These are phyloP conservation scores for Ceratina australensis DNA, from an alignment of 1,140 invertebrate genomes.

Conservation along the genomic window DNA sequence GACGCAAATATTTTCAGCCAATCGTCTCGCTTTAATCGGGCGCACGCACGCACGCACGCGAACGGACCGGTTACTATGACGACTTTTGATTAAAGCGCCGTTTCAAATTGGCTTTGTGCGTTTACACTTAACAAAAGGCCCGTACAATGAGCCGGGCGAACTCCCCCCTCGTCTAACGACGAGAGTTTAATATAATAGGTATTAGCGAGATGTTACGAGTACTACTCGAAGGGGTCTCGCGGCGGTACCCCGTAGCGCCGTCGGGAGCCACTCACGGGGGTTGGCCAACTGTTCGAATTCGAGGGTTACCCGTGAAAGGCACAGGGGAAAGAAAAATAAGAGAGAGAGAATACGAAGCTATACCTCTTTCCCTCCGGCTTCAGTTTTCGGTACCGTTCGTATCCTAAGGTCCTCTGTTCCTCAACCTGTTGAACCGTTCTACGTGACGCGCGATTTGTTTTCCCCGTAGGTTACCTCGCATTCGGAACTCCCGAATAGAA, in stretches of 20 bases:
- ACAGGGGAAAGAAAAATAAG: neutral
- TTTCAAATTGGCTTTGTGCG: constrained; percentile 61
- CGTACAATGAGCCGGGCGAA: constrained; percentile 12
- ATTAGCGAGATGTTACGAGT: constrained; percentile 60
- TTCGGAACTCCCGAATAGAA: neutral
- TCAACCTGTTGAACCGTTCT: constrained; percentile 60
- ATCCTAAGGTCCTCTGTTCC: constrained; percentile 37
- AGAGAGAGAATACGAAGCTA: too few species aligned
- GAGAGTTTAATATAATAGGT: constrained; percentile 59
- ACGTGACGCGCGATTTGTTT: constrained; percentile 58
- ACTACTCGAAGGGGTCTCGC: constrained; percentile 51
- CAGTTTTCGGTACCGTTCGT: constrained; percentile 28
- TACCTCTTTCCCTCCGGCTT: constrained; percentile 19
- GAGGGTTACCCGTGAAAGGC: constrained; percentile 14
- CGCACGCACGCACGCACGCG: neutral
- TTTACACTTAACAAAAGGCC: constrained; percentile 57
- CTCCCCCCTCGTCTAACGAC: constrained; percentile 37
- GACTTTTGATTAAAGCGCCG: constrained; percentile 61
- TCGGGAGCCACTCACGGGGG: constrained; percentile 19
- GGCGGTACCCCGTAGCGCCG: constrained; percentile 17
- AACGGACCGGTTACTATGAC: constrained; percentile 51
- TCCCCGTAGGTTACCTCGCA: constrained; percentile 32
- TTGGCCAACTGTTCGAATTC: constrained; percentile 51
- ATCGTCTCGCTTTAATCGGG: constrained; percentile 45
- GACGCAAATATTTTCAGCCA: constrained; percentile 12